phyloP scores from a whole-genome alignment of 2,113 vertebrate species.

The Orthochromis indermauri region DNA sequence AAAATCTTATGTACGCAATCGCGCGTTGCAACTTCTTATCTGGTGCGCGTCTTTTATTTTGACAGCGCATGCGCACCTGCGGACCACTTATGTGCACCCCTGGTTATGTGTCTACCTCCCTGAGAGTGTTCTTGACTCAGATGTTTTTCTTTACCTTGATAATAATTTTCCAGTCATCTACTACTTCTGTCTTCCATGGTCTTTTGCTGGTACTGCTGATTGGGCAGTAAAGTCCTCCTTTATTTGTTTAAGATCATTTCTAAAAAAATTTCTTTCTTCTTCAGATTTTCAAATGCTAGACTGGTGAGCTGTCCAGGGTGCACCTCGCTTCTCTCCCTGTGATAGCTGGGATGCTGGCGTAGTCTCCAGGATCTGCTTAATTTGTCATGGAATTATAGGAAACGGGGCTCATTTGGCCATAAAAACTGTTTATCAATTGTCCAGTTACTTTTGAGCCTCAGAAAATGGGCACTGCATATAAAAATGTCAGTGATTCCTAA shows the following conservation, averaged over 20 bases:
- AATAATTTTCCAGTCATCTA: not conserved
- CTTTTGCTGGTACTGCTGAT: not conserved
- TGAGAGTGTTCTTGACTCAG: not conserved
- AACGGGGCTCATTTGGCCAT: not conserved
- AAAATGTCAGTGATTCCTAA: not conserved
- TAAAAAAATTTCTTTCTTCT: accelerated
- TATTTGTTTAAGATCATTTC: not conserved
- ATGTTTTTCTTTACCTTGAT: not conserved
- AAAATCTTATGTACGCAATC: not conserved
- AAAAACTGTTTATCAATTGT: not conserved
- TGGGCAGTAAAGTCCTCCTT: not conserved
- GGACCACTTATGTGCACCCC: not conserved
- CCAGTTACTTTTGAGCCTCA: not conserved
- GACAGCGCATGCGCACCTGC: not conserved
- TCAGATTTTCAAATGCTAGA: not conserved
- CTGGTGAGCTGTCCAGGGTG: not conserved
- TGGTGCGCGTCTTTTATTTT: not conserved
- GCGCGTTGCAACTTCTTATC: not conserved
- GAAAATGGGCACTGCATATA: not conserved
- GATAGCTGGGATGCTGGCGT: not conserved
- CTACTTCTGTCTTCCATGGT: not conserved
- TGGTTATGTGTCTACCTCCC: not conserved
- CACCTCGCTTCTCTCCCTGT: not conserved
- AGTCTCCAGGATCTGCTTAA: not conserved
- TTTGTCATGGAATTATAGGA: not conserved